Percentiles rank a stretch among this genome's conserved stretches.
Evolutionary conservation across 2,113 vertebrate species (phyloP).

Genomic region (Anarrhichthys ocellatus): DNA sequence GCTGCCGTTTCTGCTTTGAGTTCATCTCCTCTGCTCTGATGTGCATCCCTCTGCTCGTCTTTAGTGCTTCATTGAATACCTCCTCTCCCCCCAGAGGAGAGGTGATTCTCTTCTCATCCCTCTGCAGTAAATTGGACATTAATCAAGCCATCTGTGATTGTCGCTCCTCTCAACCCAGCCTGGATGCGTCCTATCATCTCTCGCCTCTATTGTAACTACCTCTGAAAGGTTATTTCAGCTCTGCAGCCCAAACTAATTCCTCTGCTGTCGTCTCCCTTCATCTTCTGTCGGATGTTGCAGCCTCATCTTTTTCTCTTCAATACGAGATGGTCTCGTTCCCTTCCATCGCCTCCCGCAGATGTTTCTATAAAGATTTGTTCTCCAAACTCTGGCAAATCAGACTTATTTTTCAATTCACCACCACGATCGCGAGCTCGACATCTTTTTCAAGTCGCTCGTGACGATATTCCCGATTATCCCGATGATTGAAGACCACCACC

Average conservation of each 20-base stretch:
- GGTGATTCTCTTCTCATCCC: neutral
- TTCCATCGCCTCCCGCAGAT: neutral
- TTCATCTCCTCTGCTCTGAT: neutral
- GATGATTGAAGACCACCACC: no score
- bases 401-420: no score
- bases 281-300: neutral
- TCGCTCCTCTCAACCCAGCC: conserved; percentile 11
- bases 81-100: neutral
- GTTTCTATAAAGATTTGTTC: neutral
- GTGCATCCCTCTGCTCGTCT: no score
- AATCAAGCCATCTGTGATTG: conserved; percentile 33
- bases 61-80: neutral
- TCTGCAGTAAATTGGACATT: conserved; percentile 14
- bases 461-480: no score
- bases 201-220: neutral
- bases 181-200: neutral
- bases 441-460: no score
- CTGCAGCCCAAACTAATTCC: conserved; percentile 8
- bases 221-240: conserved; percentile 45
- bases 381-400: neutral
- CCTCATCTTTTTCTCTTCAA: neutral
- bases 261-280: neutral
- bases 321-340: neutral
- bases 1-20: neutral
- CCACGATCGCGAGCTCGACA: no score